These are phyloP conservation scores for Microplitis deprimator DNA, from an alignment of 2,888 invertebrate species.

Conservation along the genomic window DNA sequence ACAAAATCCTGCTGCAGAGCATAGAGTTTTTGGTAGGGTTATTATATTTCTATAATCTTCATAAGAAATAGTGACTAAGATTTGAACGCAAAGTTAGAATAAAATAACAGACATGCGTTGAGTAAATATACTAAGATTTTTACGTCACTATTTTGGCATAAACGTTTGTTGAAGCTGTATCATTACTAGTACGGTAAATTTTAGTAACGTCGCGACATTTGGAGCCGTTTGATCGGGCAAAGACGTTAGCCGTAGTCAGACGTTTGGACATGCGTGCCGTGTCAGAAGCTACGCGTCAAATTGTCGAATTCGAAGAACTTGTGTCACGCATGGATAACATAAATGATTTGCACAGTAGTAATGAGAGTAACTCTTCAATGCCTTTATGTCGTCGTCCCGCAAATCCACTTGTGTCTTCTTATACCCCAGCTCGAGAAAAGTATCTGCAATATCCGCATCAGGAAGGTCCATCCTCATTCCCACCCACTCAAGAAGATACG, in stretches of 20 bases:
- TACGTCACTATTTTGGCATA: constrained; percentile 25
- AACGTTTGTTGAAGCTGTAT: constrained; percentile 2
- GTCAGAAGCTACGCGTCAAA: constrained; percentile 65
- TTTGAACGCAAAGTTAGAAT: neutral
- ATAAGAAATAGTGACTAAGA: neutral
- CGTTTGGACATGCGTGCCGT: constrained; percentile 56
- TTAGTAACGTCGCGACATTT: constrained; percentile 66
- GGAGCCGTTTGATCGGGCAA: constrained; percentile 53
- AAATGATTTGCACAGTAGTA: constrained; percentile 55
- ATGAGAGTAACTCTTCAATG: constrained; percentile 15
- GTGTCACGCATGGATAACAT: constrained; percentile 67
- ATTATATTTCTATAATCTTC: neutral
- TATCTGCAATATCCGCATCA: constrained; percentile 16
- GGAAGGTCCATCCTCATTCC: constrained; percentile 33
- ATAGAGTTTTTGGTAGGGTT: neutral
- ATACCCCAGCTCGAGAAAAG: constrained; percentile 33
- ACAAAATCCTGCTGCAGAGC: too few relatives aligned
- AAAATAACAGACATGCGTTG: neutral
- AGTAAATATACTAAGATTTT: neutral
- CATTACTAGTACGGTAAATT: constrained; percentile 34
- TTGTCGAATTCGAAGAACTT: constrained; percentile 70
- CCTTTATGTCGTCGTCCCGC: constrained; percentile 35
- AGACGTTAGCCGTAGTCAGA: constrained; percentile 24
- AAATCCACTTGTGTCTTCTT: constrained; percentile 23
- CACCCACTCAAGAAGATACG: constrained; percentile 36